A percentile compares a stretch with the other conserved stretches of the same genome.
These are phyloP conservation scores for Liasis olivaceus DNA, from an alignment of 2,797 vertebrate genomes.

Conservation along the genomic window DNA sequence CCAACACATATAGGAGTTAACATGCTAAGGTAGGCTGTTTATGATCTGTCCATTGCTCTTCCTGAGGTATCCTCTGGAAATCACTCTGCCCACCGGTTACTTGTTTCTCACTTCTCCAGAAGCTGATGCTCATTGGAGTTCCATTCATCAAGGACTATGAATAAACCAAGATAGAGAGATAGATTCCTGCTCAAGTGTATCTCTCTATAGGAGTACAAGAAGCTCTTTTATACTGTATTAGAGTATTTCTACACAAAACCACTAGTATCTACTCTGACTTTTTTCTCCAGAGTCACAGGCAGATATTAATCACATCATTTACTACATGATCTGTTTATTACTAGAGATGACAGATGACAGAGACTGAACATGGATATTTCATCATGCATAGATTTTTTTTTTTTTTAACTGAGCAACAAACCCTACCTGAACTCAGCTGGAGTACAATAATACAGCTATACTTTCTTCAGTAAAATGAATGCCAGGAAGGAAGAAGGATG, in stretches of 20 bases:
- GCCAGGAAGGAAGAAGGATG: not conserved
- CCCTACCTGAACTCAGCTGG: not conserved
- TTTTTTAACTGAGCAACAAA: not conserved
- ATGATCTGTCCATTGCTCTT: not conserved
- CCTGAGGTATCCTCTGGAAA: not conserved
- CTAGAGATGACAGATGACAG: not conserved
- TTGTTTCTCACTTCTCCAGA: not conserved
- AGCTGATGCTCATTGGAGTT: not conserved
- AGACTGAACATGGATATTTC: not conserved
- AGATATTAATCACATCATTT: not conserved
- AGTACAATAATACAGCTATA: not conserved
- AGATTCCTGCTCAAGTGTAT: not conserved
- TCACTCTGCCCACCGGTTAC: not conserved
- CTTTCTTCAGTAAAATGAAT: not conserved
- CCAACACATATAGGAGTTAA: not conserved
- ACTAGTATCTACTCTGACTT: not conserved
- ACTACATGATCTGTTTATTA: not conserved
- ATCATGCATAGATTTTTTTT: not conserved
- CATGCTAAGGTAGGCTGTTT: not conserved
- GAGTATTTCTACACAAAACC: not conserved
- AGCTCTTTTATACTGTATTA: not conserved
- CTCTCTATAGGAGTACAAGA: not conserved
- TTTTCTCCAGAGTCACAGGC: not conserved
- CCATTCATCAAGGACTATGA: not conserved
- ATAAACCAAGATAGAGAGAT: not conserved